Base-by-base conservation (phyloP, 2,113 vertebrate species). In the Ovis canadensis region DNA sequence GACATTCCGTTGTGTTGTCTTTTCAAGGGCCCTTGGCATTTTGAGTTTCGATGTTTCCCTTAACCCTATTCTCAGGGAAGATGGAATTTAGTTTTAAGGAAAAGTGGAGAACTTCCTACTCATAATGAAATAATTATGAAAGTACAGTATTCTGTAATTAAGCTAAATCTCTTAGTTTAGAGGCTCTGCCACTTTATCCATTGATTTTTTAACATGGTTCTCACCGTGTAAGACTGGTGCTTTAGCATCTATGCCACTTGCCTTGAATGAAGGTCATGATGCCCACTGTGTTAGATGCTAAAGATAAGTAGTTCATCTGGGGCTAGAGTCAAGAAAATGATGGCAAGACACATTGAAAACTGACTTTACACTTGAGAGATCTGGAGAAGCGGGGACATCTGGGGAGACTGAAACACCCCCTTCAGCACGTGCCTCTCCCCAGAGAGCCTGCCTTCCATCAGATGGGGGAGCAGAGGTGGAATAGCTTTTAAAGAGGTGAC, bases 11-110 rank as follows among this genome's bases (percentile, higher is more conserved):
- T 97, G 98, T 93, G 96, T 98, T 95, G 93, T 98, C 97, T 98
- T 98, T 97, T 98, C 98, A 98, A 98, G 97, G 98, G 95, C 88
- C 98, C 77, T 97, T 95, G 98, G 93, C 97, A 97, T 95, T 98
- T 96, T 98, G 98, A 96, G 96, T 98, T 98, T 97, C 98, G 98
- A 98, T 96, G 89, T 95, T 98, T 98, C 98, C 99, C 98, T 98
- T 98, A 98, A 98, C 98, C 99, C 98, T 98, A 99, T 99, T 99
- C 99, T 99, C 99, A 99, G 99, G 99, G 99, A 99, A 98, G 98
- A 97, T 98, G 98, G 97, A 98, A 97, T 97, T 98, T 98, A 97
- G 96, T 98, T 98, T 98, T 97, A 97, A 98, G 95, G 85, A 98
- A 88, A 94, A 98, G 97, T 97, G 97, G 95, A 98, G 98, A 98